Evolutionary conservation across 2,888 invertebrate species (phyloP), one percentile per base, ranked within the genome.

Genomic region (Platycheirus albimanus): DNA sequence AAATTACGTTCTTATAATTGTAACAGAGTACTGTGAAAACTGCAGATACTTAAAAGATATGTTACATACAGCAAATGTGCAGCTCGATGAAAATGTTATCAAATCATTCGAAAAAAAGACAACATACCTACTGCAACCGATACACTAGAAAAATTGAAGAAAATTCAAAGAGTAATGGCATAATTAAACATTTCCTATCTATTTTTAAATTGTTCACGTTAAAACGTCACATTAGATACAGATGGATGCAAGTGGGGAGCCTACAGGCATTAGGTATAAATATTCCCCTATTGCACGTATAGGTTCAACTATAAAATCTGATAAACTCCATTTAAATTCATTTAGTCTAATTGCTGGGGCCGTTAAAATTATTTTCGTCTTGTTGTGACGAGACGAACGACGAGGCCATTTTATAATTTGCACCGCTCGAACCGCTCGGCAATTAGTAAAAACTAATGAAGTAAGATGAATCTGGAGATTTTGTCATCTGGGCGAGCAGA

Each of bases 361-460:
- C 15, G 45, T 63, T 58, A 19, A 10, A 45, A 45, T 30, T 61
- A 74, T 70, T 70, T 64, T 58, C 43, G 61, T 79, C 67, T 63
- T 24, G 74, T 69, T 79, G 56, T 33, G 10, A 36, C 33, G 5
- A 28, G 24, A 43, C n/a, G 36, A 56, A 11, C 30, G 17, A 41
- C 43, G 17, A 43, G 45, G 2, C 10, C 51, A 70, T 64, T 67
- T 78, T 52, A 15, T 36, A 43, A 71, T 58, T 66, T 28, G 54
- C 56, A 70, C 49, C 28, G 33, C 61, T 72, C 72, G 56, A 43
- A 76, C 79, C 80, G 74, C 74, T 83, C 83, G 41, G 56, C 85
- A 85, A 85, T 85, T 83, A 85, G 85, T 80, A 77, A 75, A 75
- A 67, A 67, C 58, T 85, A 85, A 85, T 85, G 85, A 85, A 77